A percentile compares a stretch with the other conserved stretches of the same genome.
Conservation (phyloP, 2,888 invertebrate genomes). For the Drosophila subsilvestris region DNA sequence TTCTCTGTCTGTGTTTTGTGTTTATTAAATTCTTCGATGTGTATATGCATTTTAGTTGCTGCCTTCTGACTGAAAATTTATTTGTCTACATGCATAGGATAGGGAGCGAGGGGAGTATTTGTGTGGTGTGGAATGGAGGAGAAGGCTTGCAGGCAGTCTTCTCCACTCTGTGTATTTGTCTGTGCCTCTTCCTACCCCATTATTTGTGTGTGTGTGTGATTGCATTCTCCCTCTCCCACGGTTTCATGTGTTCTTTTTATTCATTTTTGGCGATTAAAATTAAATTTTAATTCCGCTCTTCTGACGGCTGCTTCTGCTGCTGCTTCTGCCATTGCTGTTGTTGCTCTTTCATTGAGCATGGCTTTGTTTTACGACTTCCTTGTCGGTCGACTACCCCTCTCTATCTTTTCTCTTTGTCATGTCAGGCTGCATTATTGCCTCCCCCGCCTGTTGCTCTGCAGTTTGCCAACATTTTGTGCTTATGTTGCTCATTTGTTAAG, state of each 20-base stretch:
- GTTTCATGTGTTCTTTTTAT: constrained; percentile 42
- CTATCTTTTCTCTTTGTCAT: background rate
- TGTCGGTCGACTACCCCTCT: constrained; percentile 48
- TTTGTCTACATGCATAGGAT: constrained; percentile 64
- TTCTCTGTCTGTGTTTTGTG: constrained; percentile 49
- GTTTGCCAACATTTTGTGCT: constrained; percentile 67
- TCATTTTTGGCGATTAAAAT: constrained; percentile 76
- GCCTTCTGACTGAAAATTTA: constrained; percentile 61
- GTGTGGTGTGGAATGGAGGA: background rate
- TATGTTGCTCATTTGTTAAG: constrained; percentile 69
- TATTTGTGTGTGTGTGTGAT: constrained; percentile 1
- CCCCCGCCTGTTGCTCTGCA: constrained; percentile 68
- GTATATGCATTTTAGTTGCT: constrained; percentile 29
- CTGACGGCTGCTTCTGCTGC: constrained; percentile 42
- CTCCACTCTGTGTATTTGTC: constrained; percentile 22
- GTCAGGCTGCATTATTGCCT: constrained; percentile 20
- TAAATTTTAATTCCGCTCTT: constrained; percentile 74
- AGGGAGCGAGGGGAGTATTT: background rate
- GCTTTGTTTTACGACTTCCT: constrained; percentile 77
- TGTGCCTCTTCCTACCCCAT: constrained; percentile 19
- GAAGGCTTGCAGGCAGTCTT: background rate
- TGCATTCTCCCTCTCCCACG: constrained; percentile 35
- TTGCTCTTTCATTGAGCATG: constrained; percentile 54
- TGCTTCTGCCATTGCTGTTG: constrained; percentile 42
- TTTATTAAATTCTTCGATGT: constrained; percentile 69